Base-by-base conservation (phyloP, 2,113 vertebrate genomes). In the Eublepharis macularius region DNA sequence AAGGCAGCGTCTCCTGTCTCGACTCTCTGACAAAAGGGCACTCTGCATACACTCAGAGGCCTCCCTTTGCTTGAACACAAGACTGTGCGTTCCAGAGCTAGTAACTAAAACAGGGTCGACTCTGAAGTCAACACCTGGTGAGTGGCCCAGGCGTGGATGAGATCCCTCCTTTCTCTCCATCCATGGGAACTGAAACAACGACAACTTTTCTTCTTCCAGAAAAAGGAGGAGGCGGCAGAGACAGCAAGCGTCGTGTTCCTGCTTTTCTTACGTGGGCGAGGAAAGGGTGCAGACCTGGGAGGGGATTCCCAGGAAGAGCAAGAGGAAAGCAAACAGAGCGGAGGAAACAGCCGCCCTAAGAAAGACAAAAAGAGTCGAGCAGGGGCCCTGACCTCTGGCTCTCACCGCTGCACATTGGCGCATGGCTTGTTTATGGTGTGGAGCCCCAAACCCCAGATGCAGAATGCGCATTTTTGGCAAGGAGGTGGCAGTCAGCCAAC, bases 1-100 rank as follows among this genome's bases (percentile, higher is more conserved):
- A 9, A 51, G 49, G 49, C 49, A 51, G 49, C 49, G 8, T 51
- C 49, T 51, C 16, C 49, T 51, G 13, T 8, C 49, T 51, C 49
- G 11, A 14, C 8, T 41, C 9, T 2, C 5, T 4, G 24, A 10
- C 2, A 2, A 1, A 16, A 9, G 5, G 45, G 2, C 32, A 49
- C 26, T 76, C 74, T 76, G 45, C 45, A 19, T 32, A 76, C 8
- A 13, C 26, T 49, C 73, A 49, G 73, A 73, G 74, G 45, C 29
- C 2, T 47, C 32, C 3, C 13, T 32, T n/a, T 6, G 9, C 47
- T 76, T 43, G 26, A 74, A 11, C 26, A 11, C 5, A 10, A 4
- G 4, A 4, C 16, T n/a, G 32, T 24, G 17, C 6, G 4, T 76
- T 21, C 47, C 45, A 10, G 47, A 3, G 4, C 32, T 4, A n/a